These are phyloP conservation scores for Phoxinus dragarum DNA, from an alignment of 2,797 vertebrate species.

Conservation along the genomic window DNA sequence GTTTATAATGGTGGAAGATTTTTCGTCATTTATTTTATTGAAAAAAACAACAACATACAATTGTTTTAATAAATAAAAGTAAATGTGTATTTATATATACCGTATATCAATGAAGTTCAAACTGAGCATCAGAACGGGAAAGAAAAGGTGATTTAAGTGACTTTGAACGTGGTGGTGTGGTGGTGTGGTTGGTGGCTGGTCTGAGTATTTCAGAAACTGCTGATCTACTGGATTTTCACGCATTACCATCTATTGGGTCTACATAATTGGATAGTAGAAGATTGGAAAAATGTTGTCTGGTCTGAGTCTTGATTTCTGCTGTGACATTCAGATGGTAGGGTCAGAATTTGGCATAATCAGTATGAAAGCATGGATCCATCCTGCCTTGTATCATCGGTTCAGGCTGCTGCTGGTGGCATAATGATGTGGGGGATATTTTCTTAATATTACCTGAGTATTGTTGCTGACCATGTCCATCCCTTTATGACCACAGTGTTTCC, in stretches of 20 bases:
- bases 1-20: neutral
- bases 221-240: neutral
- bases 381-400: neutral
- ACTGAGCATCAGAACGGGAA: too few species aligned
- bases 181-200: too few species aligned
- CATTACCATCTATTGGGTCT: neutral
- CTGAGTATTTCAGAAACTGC: neutral
- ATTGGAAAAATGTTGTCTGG: neutral
- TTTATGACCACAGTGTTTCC: too few species aligned
- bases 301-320: slow-evolving; percentile 34
- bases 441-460: neutral
- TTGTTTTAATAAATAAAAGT: neutral
- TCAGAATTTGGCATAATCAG: slow-evolving; percentile 45
- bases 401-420: neutral
- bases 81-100: neutral
- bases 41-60: neutral
- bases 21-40: neutral
- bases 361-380: neutral
- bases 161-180: too few species aligned
- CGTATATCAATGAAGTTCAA: too few species aligned
- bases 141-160: too few species aligned
- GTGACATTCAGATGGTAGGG: slow-evolving; percentile 29
- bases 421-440: neutral
- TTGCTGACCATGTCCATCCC: neutral
- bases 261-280: neutral